Conservation (phyloP, 1,140 invertebrate genomes). For the Cheumatopsyche charites region DNA sequence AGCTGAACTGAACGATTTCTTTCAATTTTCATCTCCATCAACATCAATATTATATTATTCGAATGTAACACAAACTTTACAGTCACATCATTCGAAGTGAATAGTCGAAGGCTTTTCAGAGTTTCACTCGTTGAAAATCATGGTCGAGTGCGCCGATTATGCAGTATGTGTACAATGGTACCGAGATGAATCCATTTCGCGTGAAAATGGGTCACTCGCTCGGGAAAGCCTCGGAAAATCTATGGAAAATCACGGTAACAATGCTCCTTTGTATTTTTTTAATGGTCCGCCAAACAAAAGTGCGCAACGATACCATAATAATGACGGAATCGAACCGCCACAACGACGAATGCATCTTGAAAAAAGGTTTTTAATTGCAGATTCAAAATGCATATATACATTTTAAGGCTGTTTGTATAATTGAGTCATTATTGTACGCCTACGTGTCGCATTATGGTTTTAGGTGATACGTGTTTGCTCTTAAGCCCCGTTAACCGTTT, state of each 20-base stretch:
- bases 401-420: too few relatives aligned
- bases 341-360: neutral
- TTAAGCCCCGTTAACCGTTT: neutral
- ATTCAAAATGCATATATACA: too few relatives aligned
- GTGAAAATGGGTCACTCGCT: slow-evolving; percentile 32
- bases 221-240: slow-evolving; percentile 29
- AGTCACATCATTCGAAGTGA: neutral
- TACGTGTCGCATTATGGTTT: too few relatives aligned
- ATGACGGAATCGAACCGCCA: slow-evolving; percentile 3
- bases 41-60: too few relatives aligned
- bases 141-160: slow-evolving; percentile 15
- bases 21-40: too few relatives aligned
- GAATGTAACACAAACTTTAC: too few relatives aligned
- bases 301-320: neutral
- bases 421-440: too few relatives aligned
- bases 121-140: neutral
- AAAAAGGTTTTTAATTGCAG: too few relatives aligned
- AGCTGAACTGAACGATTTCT: too few relatives aligned
- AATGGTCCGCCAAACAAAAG: slow-evolving; percentile 8
- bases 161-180: neutral
- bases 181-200: slow-evolving; percentile 22
- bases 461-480: too few relatives aligned
- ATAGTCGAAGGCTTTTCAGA: neutral
- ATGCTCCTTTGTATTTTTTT: slow-evolving; percentile 31
- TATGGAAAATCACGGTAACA: neutral